These are phyloP conservation scores for Castor canadensis DNA, from an alignment of 2,113 vertebrate species.

Conservation along the genomic window DNA sequence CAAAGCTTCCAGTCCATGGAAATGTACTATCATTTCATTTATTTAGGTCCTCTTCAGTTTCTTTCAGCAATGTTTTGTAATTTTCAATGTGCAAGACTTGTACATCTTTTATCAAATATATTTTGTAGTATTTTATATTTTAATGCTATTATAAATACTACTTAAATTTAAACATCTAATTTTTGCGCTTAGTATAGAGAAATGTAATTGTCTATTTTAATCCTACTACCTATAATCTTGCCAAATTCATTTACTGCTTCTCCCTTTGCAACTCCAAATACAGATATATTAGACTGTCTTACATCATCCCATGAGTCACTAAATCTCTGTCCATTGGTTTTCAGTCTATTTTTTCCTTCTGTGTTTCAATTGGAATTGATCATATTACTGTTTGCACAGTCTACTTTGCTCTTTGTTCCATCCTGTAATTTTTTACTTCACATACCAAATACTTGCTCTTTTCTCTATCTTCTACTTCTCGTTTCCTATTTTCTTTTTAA, in stretches of 20 bases:
- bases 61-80: neutral
- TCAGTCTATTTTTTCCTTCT: neutral
- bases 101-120: neutral
- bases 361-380: neutral
- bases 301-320: neutral
- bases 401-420: neutral
- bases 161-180: neutral
- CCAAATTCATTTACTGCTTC: neutral
- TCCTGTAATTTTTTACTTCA: neutral
- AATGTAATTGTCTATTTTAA: neutral
- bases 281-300: neutral
- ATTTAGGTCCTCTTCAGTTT: neutral
- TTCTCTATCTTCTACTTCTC: neutral
- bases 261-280: neutral
- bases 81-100: neutral
- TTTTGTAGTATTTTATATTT: neutral
- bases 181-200: neutral
- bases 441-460: neutral
- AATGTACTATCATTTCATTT: neutral
- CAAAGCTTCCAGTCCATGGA: neutral
- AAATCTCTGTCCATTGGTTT: neutral
- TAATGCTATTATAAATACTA: neutral
- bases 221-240: neutral
- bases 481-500: constrained; percentile 26
- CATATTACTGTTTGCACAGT: neutral